Base-by-base conservation (phyloP, 1,140 invertebrate species). In the Drosophila persimilis region DNA sequence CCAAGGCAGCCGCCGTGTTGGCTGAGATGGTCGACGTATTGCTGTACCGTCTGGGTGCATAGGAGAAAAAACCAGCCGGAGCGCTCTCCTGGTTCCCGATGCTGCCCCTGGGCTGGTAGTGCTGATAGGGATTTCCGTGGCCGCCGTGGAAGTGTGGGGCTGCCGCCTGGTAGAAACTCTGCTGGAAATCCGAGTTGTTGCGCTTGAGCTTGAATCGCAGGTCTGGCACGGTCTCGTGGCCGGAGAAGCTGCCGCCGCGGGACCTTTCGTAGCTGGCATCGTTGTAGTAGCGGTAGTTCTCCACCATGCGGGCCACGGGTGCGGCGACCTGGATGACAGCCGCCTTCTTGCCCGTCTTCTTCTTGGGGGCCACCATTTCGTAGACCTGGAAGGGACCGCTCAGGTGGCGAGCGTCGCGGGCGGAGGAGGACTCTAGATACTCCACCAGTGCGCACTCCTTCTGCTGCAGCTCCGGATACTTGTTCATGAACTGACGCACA, bases 391-490 rank as follows among this genome's bases (percentile, higher is more conserved):
- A 91, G 5, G 76, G 80, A 0, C 90, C 90, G 2, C 76, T 59
- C 89, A 95, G 92, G 58, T 95, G 93, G n/a, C 95, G 92, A 0
- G 97, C 97, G 55, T 95, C 94, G 80, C 96, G 94, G 0, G 97
- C 97, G 7, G 95, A 94, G 52, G 97, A 96, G 1, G 97, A 96
- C 61, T 96, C 94, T 53, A 97, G 96, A 90, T 98, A 99, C 92
- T 98, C 97, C 45, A 98, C 94, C 73, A 98, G 93, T 7, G 97
- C 97, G 92, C 96, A 97, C 65, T 97, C 95, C 81, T 95, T 94
- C 66, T 95, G 95, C 60, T 94, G 94, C 89, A 97, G 93, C 89
- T 97, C 96, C n/a, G 97, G 96, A 90, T 97, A 96, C 90, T 97
- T 98, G 85, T 96, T 95, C 71, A 97, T 95, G 80, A 97, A 97